Evolutionary conservation across 2,113 vertebrate species (phyloP), one percentile per base, ranked within the genome.

Genomic region (Pteruthius melanotis): DNA sequence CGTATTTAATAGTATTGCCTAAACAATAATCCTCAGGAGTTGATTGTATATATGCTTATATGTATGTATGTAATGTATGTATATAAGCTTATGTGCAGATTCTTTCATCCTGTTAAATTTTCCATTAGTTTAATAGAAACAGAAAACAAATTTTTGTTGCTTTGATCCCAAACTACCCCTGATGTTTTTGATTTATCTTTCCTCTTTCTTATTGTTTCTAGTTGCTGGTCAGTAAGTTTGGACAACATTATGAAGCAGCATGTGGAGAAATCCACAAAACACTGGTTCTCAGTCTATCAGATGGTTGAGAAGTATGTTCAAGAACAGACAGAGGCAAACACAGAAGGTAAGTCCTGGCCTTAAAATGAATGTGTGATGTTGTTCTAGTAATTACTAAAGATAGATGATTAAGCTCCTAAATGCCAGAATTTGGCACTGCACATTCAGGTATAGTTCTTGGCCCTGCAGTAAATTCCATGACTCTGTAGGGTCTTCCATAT

Each of bases 261-360:
- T 64, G 94, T 97, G 3, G 98, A 99, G 95, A 99, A 98, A 87
- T 99, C 99, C 23, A 98, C 97, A 64, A 99, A 97, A 87, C 99
- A 99, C 95, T 99, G 99, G 99, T 99, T 99, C 96, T 99, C 99
- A n/a, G 84, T 99, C 92, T 99, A 99, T 97, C 99, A 99, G 96
- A 98, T 99, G 97, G 95, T 99, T 20, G 99, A 99, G 96, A 98
- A 98, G 63, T 98, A 98, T 56, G 97, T 99, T 87, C 98, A 99
- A 78, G 98, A 99, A 13, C 98, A 98, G 49, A 96, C 94, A 61
- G 95, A 90, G 20, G 95, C 97, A 44, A 68, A 95, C 28, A 65
- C 69, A 21, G 90, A 98, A 96, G 98, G 99, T 99, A 97, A 94
- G 37, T 59, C 11, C 61, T 84, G 45, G 15, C 17, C 9, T 80